Evolutionary conservation across 2,113 vertebrate genomes (phyloP), one percentile per base, ranked within the genome.

Genomic region (Dicentrarchus labrax): DNA sequence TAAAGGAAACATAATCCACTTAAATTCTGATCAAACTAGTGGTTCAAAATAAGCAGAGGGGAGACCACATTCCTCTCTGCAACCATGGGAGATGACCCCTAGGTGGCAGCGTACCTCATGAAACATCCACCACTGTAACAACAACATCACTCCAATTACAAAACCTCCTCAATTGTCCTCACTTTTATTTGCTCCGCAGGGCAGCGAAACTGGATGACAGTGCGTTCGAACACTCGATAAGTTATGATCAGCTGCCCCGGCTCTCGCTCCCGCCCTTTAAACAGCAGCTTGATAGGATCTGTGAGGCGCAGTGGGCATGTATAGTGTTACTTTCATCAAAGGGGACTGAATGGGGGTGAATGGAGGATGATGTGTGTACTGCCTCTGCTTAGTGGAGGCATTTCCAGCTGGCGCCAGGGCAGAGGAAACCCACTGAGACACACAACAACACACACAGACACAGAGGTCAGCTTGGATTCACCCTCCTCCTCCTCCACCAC

Each of bases 391-490:
- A 93, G 93, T 86, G 92, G 86, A 93, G 90, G 90, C 94, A 95
- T 96, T 95, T 94, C 94, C 94, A 94, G 90, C 95, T 95, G 95
- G 95, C 94, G 95, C 95, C 95, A 95, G 94, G 66, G 88, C 89
- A 91, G 84, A 92, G 90, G 92, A 93, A 94, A 95, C 95, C 94
- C 94, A 95, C 93, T 94, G 95, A 94, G 91, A 91, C 90, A 90
- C 93, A 94, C 92, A 95, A 92, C 94, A 92, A 95, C 93, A 92
- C 92, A 94, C 90, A 94, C 87, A 95, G 92, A 94, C 94, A 94
- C 86, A 90, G 92, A 91, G 92, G 93, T 94, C 93, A 93, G 88
- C 78, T 84, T 68, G 78, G 88, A 86, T 87, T 84, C 88, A 88
- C 85, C 87, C 85, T 89, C 88, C 78, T 64, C 74, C 79, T 76